phyloP scores from a whole-genome alignment of 2,888 invertebrate species.

The Pteria penguin region DNA sequence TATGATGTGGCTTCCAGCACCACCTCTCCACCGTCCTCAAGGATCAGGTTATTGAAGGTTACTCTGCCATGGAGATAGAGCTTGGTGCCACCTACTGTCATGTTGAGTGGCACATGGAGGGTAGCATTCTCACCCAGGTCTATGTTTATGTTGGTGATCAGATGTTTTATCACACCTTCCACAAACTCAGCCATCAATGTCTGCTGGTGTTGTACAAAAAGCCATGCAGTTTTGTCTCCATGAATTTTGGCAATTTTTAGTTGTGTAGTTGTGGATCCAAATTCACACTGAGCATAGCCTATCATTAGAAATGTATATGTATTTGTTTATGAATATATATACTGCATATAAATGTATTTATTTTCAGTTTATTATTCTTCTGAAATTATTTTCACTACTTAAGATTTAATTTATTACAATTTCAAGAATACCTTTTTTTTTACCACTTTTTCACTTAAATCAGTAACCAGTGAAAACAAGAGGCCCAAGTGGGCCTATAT shows the following conservation, averaged over 20 bases:
- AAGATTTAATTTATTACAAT: too few relatives aligned
- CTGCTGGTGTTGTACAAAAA: slow-evolving; percentile 57
- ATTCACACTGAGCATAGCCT: slow-evolving; percentile 62
- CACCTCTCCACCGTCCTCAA: slow-evolving; percentile 60
- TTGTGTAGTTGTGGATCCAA: slow-evolving; percentile 42
- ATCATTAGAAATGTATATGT: slow-evolving; percentile 28
- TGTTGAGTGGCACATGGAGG: slow-evolving; percentile 61
- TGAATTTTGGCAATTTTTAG: slow-evolving; percentile 50
- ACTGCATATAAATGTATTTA: not conserved
- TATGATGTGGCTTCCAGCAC: slow-evolving; percentile 56
- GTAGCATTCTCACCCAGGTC: slow-evolving; percentile 54
- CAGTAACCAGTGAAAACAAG: too few relatives aligned
- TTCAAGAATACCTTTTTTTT: too few relatives aligned
- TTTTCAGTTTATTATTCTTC: too few relatives aligned
- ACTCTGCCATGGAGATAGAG: slow-evolving; percentile 59
- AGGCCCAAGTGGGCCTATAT: too few relatives aligned
- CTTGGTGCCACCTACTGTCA: slow-evolving; percentile 61
- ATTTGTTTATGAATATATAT: not conserved
- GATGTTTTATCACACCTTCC: slow-evolving; percentile 53
- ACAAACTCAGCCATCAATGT: slow-evolving; percentile 61
- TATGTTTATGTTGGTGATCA: slow-evolving; percentile 59
- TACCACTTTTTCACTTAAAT: too few relatives aligned
- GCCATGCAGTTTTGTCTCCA: slow-evolving; percentile 64
- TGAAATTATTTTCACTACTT: too few relatives aligned
- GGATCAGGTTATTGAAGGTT: slow-evolving; percentile 64